Conservation (phyloP, 2,888 invertebrate species). For the Desoria tigrina region DNA sequence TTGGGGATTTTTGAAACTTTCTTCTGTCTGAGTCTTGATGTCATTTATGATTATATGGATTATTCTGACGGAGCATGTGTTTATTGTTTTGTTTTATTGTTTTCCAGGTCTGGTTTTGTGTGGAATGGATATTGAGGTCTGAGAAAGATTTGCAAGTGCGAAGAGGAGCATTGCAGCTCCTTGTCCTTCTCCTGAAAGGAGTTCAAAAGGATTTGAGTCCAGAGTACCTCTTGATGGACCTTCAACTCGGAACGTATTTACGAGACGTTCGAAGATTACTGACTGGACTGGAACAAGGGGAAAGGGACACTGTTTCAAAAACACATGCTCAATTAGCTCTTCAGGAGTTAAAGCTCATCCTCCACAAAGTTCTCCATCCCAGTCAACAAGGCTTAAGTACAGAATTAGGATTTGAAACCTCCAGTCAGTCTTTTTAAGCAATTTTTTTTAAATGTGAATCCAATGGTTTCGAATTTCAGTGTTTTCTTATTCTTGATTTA, state of each 20-base stretch:
- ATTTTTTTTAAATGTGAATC: no score
- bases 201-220: conserved; percentile 64
- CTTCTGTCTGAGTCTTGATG: no score
- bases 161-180: conserved; percentile 76
- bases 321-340: conserved; percentile 76
- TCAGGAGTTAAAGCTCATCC: conserved; percentile 72
- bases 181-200: conserved; percentile 72
- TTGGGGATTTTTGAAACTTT: no score
- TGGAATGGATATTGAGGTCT: conserved; percentile 68
- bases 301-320: conserved; percentile 69
- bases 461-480: no score
- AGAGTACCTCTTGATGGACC: conserved; percentile 26
- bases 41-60: no score
- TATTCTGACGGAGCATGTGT: no score
- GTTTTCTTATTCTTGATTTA: no score
- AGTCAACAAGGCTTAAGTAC: conserved; percentile 16
- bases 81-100: no score
- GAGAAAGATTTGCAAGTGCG: conserved; percentile 74
- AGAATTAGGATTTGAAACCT: conserved; percentile 23
- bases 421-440: no score
- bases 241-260: conserved; percentile 30
- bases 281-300: conserved; percentile 66
- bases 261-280: conserved; percentile 56
- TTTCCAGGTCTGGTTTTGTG: conserved; percentile 70
- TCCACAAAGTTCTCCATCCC: conserved; percentile 55